Evolutionary conservation across 2,113 vertebrate species (phyloP).

Genomic region (Octodon degus): DNA sequence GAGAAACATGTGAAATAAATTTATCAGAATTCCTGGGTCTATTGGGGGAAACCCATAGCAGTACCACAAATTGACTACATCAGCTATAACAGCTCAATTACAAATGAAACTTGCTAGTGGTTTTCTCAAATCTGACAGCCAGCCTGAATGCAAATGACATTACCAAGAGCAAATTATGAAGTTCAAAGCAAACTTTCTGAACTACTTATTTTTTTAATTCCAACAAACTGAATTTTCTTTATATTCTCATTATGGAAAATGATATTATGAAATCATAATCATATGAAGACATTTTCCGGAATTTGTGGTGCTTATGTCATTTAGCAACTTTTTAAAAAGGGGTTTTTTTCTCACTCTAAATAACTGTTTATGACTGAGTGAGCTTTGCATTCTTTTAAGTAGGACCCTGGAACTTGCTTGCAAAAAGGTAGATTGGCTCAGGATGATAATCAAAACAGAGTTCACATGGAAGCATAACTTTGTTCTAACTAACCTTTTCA

Average conservation of each 20-base stretch:
- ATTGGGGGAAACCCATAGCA: constrained; percentile 51
- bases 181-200: constrained; percentile 57
- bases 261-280: constrained; percentile 50
- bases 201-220: constrained; percentile 46
- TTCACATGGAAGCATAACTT: not conserved
- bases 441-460: not conserved
- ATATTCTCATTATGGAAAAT: constrained; percentile 11
- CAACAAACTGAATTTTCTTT: constrained; percentile 66
- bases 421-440: not conserved
- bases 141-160: constrained; percentile 60
- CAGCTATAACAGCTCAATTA: constrained; percentile 73
- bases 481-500: not conserved
- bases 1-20: constrained; percentile 77
- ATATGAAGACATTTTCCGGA: not conserved
- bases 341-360: constrained; percentile 16
- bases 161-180: constrained; percentile 67
- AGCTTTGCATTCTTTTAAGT: constrained; percentile 8
- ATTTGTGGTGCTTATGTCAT: not conserved
- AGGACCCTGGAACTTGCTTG: not conserved
- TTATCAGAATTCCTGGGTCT: constrained; percentile 72
- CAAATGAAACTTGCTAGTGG: constrained; percentile 53
- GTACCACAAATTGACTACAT: constrained; percentile 49
- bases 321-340: constrained; percentile 44
- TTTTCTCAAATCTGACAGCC: constrained; percentile 69
- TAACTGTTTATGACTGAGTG: not conserved